Base-by-base conservation (phyloP, 2,888 invertebrate genomes). In the Augiades crinisus region DNA sequence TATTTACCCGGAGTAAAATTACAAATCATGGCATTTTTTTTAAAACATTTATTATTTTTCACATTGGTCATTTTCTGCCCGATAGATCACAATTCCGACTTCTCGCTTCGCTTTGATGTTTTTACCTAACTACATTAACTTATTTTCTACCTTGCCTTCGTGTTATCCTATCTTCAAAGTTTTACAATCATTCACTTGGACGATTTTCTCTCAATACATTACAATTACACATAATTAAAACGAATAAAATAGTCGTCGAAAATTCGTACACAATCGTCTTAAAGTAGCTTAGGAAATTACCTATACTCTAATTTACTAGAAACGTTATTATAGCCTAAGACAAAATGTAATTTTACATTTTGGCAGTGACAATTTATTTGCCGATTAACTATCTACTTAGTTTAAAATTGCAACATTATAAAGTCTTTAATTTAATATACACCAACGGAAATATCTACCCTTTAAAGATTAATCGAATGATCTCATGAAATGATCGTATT, bases 21-120 rank as follows among this genome's bases (percentile, higher is more conserved):
- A 74, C 70, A 67, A 75, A 66, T 50, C 68, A 67, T 60, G 54
- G 53, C 41, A 58, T 57, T 46, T 75, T 83, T 86, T 86, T 82
- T 63, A 70, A 87, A 82, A 86, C 82, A 82, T 87, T 89, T 87
- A 87, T 86, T 86, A 71, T 72, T 75, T 75, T 82, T 79, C 87
- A 86, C 86, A 85, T 87, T 89, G 88, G 88, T 87, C 87, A 76
- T 70, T 70, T 72, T 68, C 62, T 67, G 66, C 72, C 73, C 70
- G 70, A 75, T 77, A 73, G 78, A 81, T 83, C 82, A 84, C 86
- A 85, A 74, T 76, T 72, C 68, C 70, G 76, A 73, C 72, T 73
- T 68, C 63, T 60, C 57, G 59, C 61, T 54, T 59, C 64, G 52
- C 62, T 62, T 62, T 66, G 65, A 56, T 56, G 61, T 66, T 65